Conservation (phyloP, 2,888 invertebrate species). For the Asteroscopus sphinx region DNA sequence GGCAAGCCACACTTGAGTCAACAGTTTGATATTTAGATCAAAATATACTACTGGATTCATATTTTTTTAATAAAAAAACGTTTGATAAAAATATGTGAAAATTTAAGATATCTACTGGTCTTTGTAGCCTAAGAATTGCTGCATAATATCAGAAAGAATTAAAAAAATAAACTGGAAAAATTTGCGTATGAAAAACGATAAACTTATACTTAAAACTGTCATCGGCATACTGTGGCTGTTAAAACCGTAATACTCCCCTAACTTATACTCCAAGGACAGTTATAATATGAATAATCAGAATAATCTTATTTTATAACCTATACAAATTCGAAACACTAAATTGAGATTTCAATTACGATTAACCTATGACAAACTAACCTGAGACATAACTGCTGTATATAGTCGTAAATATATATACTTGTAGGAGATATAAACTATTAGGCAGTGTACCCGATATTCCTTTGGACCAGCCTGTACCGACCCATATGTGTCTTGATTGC, state of each 20-base stretch:
- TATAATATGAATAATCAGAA: constrained; percentile 46
- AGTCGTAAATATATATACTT: constrained; percentile 21
- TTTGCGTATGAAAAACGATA: too few relatives aligned
- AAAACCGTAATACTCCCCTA: background rate
- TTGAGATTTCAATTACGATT: constrained; percentile 55
- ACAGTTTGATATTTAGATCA: too few relatives aligned
- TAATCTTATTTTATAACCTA: constrained; percentile 48
- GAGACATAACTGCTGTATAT: constrained; percentile 29
- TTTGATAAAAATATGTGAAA: too few relatives aligned
- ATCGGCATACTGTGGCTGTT: background rate
- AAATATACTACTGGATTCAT: too few relatives aligned
- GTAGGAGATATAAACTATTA: constrained; percentile 31
- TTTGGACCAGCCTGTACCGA: constrained; percentile 42
- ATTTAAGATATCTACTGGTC: too few relatives aligned
- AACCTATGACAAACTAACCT: constrained; percentile 46
- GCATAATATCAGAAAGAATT: too few relatives aligned
- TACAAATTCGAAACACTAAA: constrained; percentile 48
- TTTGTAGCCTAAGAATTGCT: too few relatives aligned
- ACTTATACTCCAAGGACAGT: constrained; percentile 11
- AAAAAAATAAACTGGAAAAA: too few relatives aligned
- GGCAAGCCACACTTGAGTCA: too few relatives aligned
- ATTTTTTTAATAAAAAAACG: too few relatives aligned
- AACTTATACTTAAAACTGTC: too few relatives aligned
- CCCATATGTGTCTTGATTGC: constrained; percentile 65
- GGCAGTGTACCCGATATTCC: constrained; percentile 43